Evolutionary conservation across 2,797 vertebrate genomes (phyloP), one percentile per base, ranked within the genome.

Genomic region (Ciconia nigra): DNA sequence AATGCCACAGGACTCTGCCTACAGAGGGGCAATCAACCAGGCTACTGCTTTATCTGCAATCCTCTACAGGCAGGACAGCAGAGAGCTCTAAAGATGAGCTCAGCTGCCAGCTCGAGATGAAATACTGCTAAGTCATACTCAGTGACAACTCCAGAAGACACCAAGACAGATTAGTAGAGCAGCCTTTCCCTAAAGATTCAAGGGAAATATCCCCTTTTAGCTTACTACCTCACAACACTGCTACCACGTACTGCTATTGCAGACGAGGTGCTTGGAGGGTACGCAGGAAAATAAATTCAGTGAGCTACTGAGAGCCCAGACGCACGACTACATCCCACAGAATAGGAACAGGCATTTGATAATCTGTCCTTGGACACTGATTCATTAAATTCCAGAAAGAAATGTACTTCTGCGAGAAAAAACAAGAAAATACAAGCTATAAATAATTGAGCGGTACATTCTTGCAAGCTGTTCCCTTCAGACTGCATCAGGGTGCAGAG

Each of bases 181-280:
- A 51, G 67, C 52, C 18, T 52, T 25, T 65, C 57, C 66, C 81
- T 8, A 3, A 21, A 3, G 37, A 49, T 37, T 25, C 37, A 22
- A 29, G 29, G 33, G 54, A 78, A 59, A 46, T 3, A 39, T 14
- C 18, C 33, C 22, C 29, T 37, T 35, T 31, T 6, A 12, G 37
- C 42, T 71, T 6, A 15, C 9, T 39, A 7, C 9, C 70, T 69
- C 55, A 12, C 25, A 52, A 33, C 6, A 4, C 57, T 31, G n/a
- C n/a, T 14, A 12, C 24, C 44, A 25, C 10, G 4, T 13, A 9
- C 28, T 1, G 19, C 13, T 19, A 19, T 13, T 2, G 0, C 62
- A 29, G 44, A 16, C 1, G 2, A 62, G 13, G 29, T 3, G 9
- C 65, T 31, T 3, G 19, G 55, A 55, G 37, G 31, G 9, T 5